Conservation (phyloP, 1,140 invertebrate genomes). For the Cyphomyrmex costatus region DNA sequence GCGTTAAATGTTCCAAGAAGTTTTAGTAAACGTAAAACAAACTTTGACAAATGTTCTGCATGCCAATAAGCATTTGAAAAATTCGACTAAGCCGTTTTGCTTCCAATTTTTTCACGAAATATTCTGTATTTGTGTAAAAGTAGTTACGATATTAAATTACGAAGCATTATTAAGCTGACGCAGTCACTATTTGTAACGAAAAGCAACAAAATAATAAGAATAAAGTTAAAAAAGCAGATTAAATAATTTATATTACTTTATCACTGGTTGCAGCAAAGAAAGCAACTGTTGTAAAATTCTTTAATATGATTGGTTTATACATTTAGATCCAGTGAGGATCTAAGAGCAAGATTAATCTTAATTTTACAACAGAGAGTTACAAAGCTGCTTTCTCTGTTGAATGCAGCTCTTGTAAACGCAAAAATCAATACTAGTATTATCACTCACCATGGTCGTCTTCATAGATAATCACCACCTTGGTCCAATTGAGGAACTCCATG, state of each 20-base stretch:
- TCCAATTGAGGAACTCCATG: constrained; percentile 91
- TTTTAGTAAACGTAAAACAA: constrained; percentile 2
- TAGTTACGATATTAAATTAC: background rate
- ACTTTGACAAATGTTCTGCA: constrained; percentile 10
- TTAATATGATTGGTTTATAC: too few species aligned
- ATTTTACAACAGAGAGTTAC: too few species aligned
- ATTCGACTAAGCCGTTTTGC: background rate
- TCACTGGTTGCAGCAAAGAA: too few species aligned
- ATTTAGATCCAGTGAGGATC: too few species aligned
- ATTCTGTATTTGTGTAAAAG: background rate
- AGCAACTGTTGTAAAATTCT: too few species aligned
- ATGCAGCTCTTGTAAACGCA: background rate
- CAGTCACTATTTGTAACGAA: background rate
- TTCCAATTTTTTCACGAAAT: background rate
- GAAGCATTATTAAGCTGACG: background rate
- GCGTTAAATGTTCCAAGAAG: background rate
- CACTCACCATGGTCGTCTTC: constrained; percentile 91
- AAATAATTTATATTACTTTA: background rate
- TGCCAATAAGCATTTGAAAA: background rate
- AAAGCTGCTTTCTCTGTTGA: too few species aligned
- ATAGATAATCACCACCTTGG: constrained; percentile 91
- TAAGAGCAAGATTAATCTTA: too few species aligned
- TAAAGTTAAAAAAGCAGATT: background rate
- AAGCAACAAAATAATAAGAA: background rate
- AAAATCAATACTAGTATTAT: background rate